Evolutionary conservation across 1,140 invertebrate species (phyloP), one percentile per base, ranked within the genome.

Genomic region (Drosophila persimilis): DNA sequence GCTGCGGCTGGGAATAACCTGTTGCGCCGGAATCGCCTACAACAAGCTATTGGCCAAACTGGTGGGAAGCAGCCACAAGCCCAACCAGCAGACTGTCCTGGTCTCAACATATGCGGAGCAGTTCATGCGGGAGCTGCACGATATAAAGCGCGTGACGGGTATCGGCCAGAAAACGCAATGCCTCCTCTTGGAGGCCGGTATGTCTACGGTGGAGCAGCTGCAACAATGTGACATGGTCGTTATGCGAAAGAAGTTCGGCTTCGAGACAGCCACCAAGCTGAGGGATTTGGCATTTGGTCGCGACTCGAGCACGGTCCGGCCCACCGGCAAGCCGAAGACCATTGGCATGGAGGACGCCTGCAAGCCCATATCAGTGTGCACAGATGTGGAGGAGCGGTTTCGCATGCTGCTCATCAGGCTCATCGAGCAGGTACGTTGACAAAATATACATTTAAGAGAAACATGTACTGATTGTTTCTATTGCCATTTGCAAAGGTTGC

Each of bases 41-140:
- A 97, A 97, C 89, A 97, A 97, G 92, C 86, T 97, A 50, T 90
- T 97, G 73, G 95, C 96, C 3, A 97, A 97, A 92, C 91, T 97
- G 39, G 94, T 94, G 17, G 95, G 95, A 66, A 93, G 93, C 35
- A 91, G 93, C 48, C 93, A 97, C 77, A 96, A 96, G 91, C 95
- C 96, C 2, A 95, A 97, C 91, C 94, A 96, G 74, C 96, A 97
- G 84, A 97, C 96, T 7, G 92, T 95, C 13, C 90, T 97, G 51
- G 96, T 94, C 67, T 95, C 96, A 20, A 94, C 94, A 62, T 93
- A 94, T 74, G 94, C 93, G 13, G 76, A 92, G 26, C 90, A 92
- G 31, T 93, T 97, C 62, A 93, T 97, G 92, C 92, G 93, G 0
- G 93, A 93, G 31, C 91, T 95, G 31, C 92, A 92, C 22, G 92